Conservation (phyloP, 2,797 vertebrate species). For the Simalia tracyae region DNA sequence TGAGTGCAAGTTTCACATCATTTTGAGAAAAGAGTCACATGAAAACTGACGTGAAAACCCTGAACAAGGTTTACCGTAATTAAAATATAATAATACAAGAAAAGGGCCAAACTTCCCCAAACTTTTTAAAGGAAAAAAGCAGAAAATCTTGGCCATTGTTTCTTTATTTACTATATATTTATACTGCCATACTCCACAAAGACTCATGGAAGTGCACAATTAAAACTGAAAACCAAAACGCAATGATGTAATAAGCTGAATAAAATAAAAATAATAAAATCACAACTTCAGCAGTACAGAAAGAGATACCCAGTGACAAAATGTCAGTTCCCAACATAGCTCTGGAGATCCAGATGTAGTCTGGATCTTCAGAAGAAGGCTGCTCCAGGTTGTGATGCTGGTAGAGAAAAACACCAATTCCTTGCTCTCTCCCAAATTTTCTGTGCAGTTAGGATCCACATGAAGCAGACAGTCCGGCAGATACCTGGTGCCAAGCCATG, state of each 20-base stretch:
- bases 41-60: background rate
- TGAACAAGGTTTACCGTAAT: background rate
- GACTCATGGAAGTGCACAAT: background rate
- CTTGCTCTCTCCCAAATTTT: background rate
- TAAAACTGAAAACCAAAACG: background rate
- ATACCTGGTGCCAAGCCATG: background rate
- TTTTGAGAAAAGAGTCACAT: background rate
- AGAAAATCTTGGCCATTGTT: no score
- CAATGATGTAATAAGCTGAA: background rate
- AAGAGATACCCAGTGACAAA: no score
- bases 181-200: no score
- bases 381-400: background rate
- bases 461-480: background rate
- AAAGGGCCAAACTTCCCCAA: background rate
- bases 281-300: background rate
- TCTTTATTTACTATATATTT: no score
- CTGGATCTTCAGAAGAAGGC: background rate
- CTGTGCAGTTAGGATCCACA: background rate
- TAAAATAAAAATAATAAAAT: background rate
- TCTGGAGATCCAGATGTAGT: no score
- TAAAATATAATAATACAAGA: background rate
- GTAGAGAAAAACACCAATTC: background rate
- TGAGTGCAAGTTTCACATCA: background rate
- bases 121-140: no score
- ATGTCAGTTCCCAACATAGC: no score